Conservation (phyloP, 1,140 invertebrate genomes). For the Planococcus citri region DNA sequence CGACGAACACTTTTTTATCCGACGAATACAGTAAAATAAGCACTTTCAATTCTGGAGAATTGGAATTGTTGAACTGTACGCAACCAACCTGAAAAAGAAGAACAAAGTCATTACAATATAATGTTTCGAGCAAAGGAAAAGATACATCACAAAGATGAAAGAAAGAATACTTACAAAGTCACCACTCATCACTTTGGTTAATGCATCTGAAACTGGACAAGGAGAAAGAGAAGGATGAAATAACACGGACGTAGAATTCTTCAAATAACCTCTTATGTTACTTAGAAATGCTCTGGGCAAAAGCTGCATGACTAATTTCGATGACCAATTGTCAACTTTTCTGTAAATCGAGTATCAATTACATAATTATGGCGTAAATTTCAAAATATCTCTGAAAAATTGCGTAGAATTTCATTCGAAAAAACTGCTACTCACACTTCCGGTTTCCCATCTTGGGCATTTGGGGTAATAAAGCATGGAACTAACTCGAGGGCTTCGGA, state of each 20-base stretch:
- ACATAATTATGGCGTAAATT: background rate
- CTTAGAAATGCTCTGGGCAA: conserved; percentile 83
- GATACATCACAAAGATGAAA: conserved; percentile 24
- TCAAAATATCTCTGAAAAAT: background rate
- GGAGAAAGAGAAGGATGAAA: conserved; percentile 66
- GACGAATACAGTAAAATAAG: conserved; percentile 79
- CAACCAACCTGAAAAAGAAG: conserved; percentile 61
- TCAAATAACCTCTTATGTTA: conserved; percentile 74
- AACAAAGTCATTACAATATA: background rate
- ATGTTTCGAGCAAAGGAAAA: conserved; percentile 24
- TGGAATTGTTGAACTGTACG: conserved; percentile 65
- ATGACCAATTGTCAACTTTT: conserved; percentile 84
- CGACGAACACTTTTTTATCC: conserved; percentile 80
- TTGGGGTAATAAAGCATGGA: conserved; percentile 66
- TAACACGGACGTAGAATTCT: conserved; percentile 74
- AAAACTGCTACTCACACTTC: conserved; percentile 50
- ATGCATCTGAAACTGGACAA: conserved; percentile 63
- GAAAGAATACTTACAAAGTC: conserved; percentile 81
- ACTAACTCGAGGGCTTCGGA: conserved; percentile 70
- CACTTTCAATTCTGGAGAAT: conserved; percentile 63
- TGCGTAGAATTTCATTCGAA: background rate
- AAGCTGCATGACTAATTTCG: conserved; percentile 80
- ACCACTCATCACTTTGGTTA: conserved; percentile 80
- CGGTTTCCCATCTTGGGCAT: conserved; percentile 65
- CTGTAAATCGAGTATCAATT: conserved; percentile 35